These are phyloP conservation scores for Cantharis flavilabris DNA, from an alignment of 2,888 invertebrate species.

Conservation along the genomic window DNA sequence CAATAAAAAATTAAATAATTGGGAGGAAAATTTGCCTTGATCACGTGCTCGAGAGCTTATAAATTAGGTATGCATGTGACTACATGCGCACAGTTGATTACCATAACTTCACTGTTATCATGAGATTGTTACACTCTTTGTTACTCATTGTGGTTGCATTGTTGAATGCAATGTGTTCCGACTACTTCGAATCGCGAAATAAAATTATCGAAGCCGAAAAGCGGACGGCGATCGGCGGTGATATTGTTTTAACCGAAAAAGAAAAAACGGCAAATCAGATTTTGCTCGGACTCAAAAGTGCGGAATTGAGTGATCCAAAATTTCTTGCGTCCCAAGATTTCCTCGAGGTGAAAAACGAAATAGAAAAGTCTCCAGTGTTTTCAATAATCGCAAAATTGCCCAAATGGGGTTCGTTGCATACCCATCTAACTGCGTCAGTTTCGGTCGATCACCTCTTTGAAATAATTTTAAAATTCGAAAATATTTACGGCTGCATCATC, in stretches of 20 bases:
- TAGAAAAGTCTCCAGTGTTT: conserved; percentile 66
- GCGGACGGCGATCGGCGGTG: conserved; percentile 24
- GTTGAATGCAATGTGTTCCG: neutral
- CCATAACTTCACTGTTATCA: neutral
- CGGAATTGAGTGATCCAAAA: conserved; percentile 27
- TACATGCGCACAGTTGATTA: neutral
- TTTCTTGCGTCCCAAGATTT: conserved; percentile 69
- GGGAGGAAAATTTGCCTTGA: neutral
- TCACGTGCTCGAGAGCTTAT: neutral
- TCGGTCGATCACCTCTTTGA: conserved; percentile 65
- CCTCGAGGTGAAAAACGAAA: conserved; percentile 61
- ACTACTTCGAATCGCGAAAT: conserved; percentile 27
- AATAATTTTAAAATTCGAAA: conserved; percentile 65
- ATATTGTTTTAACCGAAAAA: conserved; percentile 21
- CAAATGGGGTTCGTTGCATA: conserved; percentile 71
- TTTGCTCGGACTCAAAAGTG: conserved; percentile 31
- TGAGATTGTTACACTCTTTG: neutral
- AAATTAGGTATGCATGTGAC: neutral
- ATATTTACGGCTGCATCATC: conserved; percentile 60
- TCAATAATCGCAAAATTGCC: conserved; percentile 68
- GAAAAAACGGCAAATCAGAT: conserved; percentile 32
- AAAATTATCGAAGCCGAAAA: conserved; percentile 28
- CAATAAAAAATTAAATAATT: neutral
- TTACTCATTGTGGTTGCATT: neutral
- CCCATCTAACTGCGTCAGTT: conserved; percentile 69